Percentiles rank a stretch among this genome's conserved stretches.
Conservation (phyloP, 2,797 vertebrate genomes). For the Catamblyrhynchus diadema region DNA sequence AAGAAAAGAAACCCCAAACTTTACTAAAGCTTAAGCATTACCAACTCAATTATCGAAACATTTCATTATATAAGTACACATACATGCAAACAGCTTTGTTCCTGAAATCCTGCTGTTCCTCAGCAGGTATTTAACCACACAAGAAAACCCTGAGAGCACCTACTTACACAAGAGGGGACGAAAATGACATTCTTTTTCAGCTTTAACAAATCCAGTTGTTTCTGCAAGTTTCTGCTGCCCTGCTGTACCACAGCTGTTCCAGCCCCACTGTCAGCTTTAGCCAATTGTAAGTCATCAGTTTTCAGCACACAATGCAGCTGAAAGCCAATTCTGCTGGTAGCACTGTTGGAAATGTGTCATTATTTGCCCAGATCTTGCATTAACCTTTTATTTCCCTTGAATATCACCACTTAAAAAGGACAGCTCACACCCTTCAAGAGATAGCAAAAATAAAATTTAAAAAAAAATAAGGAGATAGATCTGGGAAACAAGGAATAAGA, state of each 20-base stretch:
- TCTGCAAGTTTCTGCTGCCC: slow-evolving; percentile 26
- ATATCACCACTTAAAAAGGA: not conserved
- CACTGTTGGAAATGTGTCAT: not conserved
- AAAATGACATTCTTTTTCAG: not conserved
- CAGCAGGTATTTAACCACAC: not conserved
- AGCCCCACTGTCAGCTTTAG: not conserved
- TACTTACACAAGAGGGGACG: not conserved
- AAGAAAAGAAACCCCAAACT: not conserved
- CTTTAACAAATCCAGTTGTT: slow-evolving; percentile 8
- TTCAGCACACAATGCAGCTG: slow-evolving; percentile 38
- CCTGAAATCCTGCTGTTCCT: not conserved
- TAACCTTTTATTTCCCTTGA: slow-evolving; percentile 24
- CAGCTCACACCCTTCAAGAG: not conserved
- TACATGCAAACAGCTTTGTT: not conserved
- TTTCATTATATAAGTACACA: not conserved
- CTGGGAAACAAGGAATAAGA: not conserved
- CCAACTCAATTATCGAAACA: not conserved
- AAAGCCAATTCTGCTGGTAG: slow-evolving; percentile 17
- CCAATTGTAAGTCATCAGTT: slow-evolving; percentile 50
- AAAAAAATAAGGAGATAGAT: not conserved
- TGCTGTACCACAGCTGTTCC: slow-evolving; percentile 27
- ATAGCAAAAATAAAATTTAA: not conserved
- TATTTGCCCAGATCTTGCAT: slow-evolving; percentile 9
- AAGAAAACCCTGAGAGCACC: not conserved
- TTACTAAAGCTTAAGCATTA: not conserved